A percentile compares a stretch with the other conserved stretches of the same genome.
Evolutionary conservation across 2,888 invertebrate species (phyloP).

Genomic region (Drosophila macrospina): DNA sequence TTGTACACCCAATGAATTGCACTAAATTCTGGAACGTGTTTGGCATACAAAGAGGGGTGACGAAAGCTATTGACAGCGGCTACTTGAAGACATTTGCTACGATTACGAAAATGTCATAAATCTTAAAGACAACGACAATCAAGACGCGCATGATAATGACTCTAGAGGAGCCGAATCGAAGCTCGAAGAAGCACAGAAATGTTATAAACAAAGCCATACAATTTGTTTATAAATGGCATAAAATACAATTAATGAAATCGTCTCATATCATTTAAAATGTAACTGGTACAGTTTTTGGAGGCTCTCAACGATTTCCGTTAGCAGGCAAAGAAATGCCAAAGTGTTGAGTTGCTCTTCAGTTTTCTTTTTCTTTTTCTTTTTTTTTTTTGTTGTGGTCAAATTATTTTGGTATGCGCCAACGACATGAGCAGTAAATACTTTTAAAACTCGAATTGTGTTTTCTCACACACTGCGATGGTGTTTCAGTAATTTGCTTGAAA

Average conservation of each 20-base stretch:
- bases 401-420: constrained; percentile 55
- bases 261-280: constrained; percentile 54
- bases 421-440: constrained; percentile 56
- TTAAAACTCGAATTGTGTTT: constrained; percentile 12
- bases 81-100: constrained; percentile 42
- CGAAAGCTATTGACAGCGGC: constrained; percentile 36
- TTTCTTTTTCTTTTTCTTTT: too few species aligned
- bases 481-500: constrained; percentile 36
- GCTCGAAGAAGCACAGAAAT: neutral
- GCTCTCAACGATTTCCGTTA: constrained; percentile 34
- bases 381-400: constrained; percentile 32
- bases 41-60: constrained; percentile 33
- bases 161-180: constrained; percentile 7
- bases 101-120: constrained; percentile 67
- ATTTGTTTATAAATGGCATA: constrained; percentile 58
- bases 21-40: constrained; percentile 71
- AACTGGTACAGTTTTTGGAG: constrained; percentile 55
- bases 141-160: constrained; percentile 67
- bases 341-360: constrained; percentile 37
- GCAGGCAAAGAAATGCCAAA: constrained; percentile 54
- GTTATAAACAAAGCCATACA: constrained; percentile 18
- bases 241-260: constrained; percentile 41
- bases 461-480: constrained; percentile 24
- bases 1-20: constrained; percentile 64
- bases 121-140: constrained; percentile 50